A percentile compares a stretch with the other conserved stretches of the same genome.
Conservation (phyloP, 2,113 vertebrate genomes). For the Motacilla alba region DNA sequence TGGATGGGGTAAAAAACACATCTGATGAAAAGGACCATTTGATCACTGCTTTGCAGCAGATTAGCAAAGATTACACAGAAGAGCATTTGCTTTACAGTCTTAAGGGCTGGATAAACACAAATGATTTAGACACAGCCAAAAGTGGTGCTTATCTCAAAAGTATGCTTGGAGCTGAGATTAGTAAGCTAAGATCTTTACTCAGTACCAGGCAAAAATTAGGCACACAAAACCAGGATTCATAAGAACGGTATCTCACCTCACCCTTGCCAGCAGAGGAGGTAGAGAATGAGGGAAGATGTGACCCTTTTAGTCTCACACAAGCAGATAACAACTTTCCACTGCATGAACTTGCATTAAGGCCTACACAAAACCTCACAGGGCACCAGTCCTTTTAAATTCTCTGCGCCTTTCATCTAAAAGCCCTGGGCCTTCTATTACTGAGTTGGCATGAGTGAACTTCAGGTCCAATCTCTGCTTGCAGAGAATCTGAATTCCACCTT, state of each 20-base stretch:
- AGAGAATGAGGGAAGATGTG: background rate
- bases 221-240: background rate
- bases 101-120: background rate
- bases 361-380: background rate
- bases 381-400: background rate
- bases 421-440: background rate
- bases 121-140: background rate
- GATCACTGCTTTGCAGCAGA: background rate
- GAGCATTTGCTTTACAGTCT: background rate
- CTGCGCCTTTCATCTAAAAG: background rate
- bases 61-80: background rate
- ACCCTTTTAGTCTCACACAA: background rate
- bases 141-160: background rate
- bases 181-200: background rate
- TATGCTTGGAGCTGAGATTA: background rate
- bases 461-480: background rate
- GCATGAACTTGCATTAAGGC: background rate
- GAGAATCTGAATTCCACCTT: background rate
- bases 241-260: background rate
- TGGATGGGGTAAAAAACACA: background rate
- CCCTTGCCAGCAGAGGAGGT: background rate
- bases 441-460: background rate
- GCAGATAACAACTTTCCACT: background rate
- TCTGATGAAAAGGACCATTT: background rate
- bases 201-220: background rate